Evolutionary conservation across 2,797 vertebrate species (phyloP).

Genomic region (Amblyraja radiata): DNA sequence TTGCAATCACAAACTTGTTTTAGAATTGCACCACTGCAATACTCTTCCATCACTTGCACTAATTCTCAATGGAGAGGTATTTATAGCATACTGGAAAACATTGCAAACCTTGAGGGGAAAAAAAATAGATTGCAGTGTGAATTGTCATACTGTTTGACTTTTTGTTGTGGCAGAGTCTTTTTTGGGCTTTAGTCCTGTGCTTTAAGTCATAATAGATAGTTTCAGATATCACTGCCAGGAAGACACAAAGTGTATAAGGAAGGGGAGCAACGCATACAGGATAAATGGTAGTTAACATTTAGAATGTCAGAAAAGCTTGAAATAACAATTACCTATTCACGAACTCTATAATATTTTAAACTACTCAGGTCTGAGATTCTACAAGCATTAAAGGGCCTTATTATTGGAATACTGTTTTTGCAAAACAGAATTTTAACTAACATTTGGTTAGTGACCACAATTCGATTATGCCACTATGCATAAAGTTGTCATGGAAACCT

Average conservation of each 20-base stretch:
- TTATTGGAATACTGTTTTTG: background rate
- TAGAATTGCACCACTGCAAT: background rate
- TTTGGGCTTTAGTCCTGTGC: background rate
- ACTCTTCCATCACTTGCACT: background rate
- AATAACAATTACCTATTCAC: background rate
- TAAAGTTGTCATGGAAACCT: background rate
- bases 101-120: background rate
- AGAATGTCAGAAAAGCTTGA: background rate
- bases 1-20: background rate
- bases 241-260: background rate
- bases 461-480: background rate
- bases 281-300: background rate
- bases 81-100: background rate
- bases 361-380: background rate
- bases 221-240: background rate
- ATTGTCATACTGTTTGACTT: background rate
- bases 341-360: background rate
- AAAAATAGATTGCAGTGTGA: background rate
- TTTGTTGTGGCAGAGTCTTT: background rate
- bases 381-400: background rate
- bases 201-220: background rate
- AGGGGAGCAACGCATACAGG: background rate
- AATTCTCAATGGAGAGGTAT: background rate
- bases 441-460: background rate
- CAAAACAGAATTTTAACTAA: background rate